Evolutionary conservation across 2,797 vertebrate genomes (phyloP).

Genomic region (Capromys pilorides): DNA sequence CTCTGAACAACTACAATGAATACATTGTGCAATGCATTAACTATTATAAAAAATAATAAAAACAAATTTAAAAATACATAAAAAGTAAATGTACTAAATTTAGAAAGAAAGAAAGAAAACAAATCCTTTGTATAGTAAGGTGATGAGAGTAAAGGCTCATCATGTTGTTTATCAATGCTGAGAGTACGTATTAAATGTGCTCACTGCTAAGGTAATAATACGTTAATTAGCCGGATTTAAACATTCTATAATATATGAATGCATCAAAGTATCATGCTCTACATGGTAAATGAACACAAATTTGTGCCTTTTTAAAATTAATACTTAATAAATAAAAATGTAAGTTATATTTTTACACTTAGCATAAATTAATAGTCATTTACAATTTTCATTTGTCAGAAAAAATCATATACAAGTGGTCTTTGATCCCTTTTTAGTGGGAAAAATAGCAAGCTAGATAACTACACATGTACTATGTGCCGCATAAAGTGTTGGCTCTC

Average conservation of each 20-base stretch:
- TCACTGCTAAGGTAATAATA: too few relatives aligned
- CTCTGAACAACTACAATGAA: too few relatives aligned
- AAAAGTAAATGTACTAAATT: too few relatives aligned
- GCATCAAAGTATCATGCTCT: neutral
- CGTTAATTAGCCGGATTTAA: neutral
- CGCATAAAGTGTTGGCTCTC: neutral
- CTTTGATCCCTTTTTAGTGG: neutral
- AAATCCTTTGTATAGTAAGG: neutral
- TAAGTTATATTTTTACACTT: neutral
- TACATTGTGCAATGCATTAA: too few relatives aligned
- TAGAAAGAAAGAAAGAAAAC: neutral
- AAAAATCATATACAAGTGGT: neutral
- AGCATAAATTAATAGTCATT: neutral
- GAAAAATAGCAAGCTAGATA: conserved; percentile 8
- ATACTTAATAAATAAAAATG: neutral
- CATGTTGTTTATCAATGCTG: neutral
- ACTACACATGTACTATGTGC: neutral
- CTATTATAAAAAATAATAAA: too few relatives aligned
- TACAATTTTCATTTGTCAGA: neutral
- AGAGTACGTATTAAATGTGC: neutral
- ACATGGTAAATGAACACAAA: neutral
- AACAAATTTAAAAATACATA: too few relatives aligned
- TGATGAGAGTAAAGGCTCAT: neutral
- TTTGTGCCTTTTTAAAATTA: neutral
- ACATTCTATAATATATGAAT: neutral